Percentiles rank a stretch among this genome's conserved stretches.
Evolutionary conservation across 2,888 invertebrate species (phyloP).

Genomic region (Ectropis crepuscularia): DNA sequence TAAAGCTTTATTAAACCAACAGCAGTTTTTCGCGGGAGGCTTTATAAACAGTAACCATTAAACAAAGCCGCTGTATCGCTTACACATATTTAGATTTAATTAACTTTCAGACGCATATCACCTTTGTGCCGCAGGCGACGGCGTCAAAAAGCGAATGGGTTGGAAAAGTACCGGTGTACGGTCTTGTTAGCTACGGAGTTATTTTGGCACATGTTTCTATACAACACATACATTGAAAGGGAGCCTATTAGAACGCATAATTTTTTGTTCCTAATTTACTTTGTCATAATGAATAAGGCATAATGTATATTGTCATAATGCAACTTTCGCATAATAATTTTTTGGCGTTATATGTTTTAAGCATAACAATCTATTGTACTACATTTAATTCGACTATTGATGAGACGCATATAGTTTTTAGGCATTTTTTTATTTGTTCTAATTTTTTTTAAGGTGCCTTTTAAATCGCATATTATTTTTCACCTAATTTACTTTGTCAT

Average conservation of each 20-base stretch:
- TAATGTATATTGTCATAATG: too few relatives aligned
- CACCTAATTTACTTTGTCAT: too few relatives aligned
- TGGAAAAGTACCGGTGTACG: slow-evolving; percentile 2
- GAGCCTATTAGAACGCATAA: not conserved
- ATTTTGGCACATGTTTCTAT: slow-evolving; percentile 1
- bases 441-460: too few relatives aligned
- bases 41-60: slow-evolving; percentile 29
- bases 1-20: slow-evolving; percentile 18
- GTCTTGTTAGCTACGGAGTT: not conserved
- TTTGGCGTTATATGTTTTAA: too few relatives aligned
- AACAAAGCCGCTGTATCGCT: slow-evolving; percentile 44
- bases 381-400: too few relatives aligned
- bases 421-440: too few relatives aligned
- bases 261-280: too few relatives aligned
- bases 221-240: not conserved
- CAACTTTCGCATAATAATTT: too few relatives aligned
- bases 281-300: too few relatives aligned
- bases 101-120: slow-evolving; percentile 73
- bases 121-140: slow-evolving; percentile 57
- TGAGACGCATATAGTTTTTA: too few relatives aligned
- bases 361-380: too few relatives aligned
- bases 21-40: slow-evolving; percentile 22
- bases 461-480: too few relatives aligned
- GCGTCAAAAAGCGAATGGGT: slow-evolving; percentile 55
- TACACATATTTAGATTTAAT: slow-evolving; percentile 76